Evolutionary conservation across 2,888 invertebrate species (phyloP), one percentile per base, ranked within the genome.

Genomic region (Merodon equestris): DNA sequence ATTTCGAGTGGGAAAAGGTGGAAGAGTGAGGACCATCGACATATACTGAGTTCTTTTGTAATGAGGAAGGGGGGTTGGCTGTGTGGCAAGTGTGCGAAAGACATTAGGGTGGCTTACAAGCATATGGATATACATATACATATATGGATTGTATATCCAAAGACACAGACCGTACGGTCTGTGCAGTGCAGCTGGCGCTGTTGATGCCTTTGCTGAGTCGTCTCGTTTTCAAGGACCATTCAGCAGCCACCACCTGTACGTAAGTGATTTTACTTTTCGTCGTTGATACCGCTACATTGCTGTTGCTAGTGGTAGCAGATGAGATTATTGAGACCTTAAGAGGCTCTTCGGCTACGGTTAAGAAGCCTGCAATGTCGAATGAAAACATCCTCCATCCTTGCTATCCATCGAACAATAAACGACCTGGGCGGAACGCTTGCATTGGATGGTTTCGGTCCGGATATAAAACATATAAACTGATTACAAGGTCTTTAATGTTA

Each of bases 211-310:
- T 67, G 66, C 63, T 67, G 53, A 72, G 56, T 61, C 67, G 61
- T 57, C 40, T 73, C 36, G 15, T 13, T 45, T 47, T 73, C 57
- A 73, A 77, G 76, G 60, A 27, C 54, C 67, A 77, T 67, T 51
- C 15, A 14, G 14, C 47, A 61, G 47, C 51, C 53, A 67, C 73
- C 73, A 77, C 73, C 73, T 77, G 73, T 68, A 58, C 68, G 58
- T 57, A 73, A 68, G 73, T 73, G 73, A 73, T 77, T 73, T 38
- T 57, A 77, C 54, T 53, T n/a, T 57, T 44, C 51, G 72, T 66
- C 51, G 45, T 44, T 72, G 66, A 40, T 67, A 51, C 42, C 53
- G 45, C 56, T 36, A 36, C 51, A 67, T 36, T 48, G 63, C 40
- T 19, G 47, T 57, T 50, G 53, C 60, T 60, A 38, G 61, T 54